These are phyloP conservation scores for Noctua fimbriata DNA, from an alignment of 2,888 invertebrate genomes.

Conservation along the genomic window DNA sequence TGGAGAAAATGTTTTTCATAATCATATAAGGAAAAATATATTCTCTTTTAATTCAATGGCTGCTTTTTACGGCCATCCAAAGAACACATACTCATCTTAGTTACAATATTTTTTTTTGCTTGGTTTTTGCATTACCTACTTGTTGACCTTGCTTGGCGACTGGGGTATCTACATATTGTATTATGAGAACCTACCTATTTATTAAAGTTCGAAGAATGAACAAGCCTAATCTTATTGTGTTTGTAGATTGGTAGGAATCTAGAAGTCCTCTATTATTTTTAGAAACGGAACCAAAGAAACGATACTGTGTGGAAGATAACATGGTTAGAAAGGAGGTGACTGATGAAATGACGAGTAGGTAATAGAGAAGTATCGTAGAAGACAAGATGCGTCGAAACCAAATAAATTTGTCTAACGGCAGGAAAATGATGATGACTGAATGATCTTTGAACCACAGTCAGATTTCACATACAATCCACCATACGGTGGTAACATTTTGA, in stretches of 20 bases:
- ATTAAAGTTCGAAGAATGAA: constrained; percentile 6
- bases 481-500: background rate
- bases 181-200: background rate
- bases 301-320: background rate
- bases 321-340: background rate
- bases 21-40: constrained; percentile 12
- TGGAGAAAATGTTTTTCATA: background rate
- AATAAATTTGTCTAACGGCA: background rate
- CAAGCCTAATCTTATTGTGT: background rate
- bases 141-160: constrained; percentile 41
- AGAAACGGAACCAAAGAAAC: background rate
- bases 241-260: no score
- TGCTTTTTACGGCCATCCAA: constrained; percentile 7
- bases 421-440: background rate
- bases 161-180: constrained; percentile 11
- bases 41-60: background rate
- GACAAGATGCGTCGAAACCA: background rate
- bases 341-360: background rate
- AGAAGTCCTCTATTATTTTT: no score
- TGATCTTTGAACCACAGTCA: background rate
- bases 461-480: background rate
- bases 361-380: background rate
- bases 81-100: constrained; percentile 22
- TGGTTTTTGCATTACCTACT: constrained; percentile 29
- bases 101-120: constrained; percentile 25